phyloP scores from a whole-genome alignment of 2,888 invertebrate species.

The Trichogramma evanescens region DNA sequence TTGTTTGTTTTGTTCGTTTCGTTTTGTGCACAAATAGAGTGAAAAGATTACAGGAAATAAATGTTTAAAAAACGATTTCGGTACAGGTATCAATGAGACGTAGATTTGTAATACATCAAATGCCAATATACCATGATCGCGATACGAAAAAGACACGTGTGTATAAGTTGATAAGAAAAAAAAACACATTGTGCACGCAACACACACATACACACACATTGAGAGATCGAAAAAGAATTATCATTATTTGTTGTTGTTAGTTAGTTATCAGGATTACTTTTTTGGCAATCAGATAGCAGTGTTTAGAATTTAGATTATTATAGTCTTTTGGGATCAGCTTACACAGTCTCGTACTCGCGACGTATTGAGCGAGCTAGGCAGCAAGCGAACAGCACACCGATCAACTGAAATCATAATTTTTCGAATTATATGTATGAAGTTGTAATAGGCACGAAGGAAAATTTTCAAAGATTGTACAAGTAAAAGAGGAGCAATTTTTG shows the following conservation, averaged over 20 bases:
- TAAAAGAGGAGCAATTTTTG: background rate
- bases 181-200: too few relatives aligned
- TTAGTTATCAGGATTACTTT: too few relatives aligned
- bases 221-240: background rate
- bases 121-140: too few relatives aligned
- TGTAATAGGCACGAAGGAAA: background rate
- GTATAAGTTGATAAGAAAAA: too few relatives aligned
- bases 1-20: constrained; percentile 5
- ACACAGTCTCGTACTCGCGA: constrained; percentile 83
- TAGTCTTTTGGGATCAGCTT: constrained; percentile 38
- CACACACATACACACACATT: constrained; percentile 10
- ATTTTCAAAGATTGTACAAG: background rate
- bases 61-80: background rate
- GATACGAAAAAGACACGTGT: too few relatives aligned
- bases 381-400: constrained; percentile 88
- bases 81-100: too few relatives aligned
- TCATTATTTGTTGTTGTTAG: background rate
- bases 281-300: constrained; percentile 1
- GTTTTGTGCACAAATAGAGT: background rate
- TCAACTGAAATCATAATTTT: constrained; percentile 55
- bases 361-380: constrained; percentile 88
- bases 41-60: background rate
- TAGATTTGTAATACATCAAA: too few relatives aligned
- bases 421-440: background rate
- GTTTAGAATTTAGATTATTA: too few relatives aligned